Evolutionary conservation across 2,113 vertebrate species (phyloP), one percentile per base, ranked within the genome.

Genomic region (Takifugu bimaculatus): DNA sequence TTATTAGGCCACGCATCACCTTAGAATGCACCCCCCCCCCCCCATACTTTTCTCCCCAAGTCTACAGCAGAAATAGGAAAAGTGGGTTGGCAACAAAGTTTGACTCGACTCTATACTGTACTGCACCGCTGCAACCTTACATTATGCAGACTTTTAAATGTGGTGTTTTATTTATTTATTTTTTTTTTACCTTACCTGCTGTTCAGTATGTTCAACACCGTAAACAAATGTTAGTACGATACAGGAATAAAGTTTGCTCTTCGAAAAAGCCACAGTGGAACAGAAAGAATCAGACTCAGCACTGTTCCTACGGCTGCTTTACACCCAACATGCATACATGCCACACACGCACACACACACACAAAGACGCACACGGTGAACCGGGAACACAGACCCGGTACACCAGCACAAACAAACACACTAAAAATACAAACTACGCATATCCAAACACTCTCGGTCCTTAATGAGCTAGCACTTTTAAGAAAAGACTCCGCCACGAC

Each of bases 401-500:
- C 75, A 73, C 82, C 82, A 74, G 86, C 90, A 90, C 89, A 91
- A 92, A 92, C 90, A 91, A 90, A 91, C 90, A 89, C 88, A 88
- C 89, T 91, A 91, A 92, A 91, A 91, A 90, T 91, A 90, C 89
- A 88, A 91, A 89, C 87, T 85, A 88, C 81, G 86, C 88, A 88
- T 92, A 90, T 91, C 88, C 90, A 91, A 91, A 91, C 89, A 91
- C 88, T 87, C 85, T 78, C 79, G 72, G 82, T 85, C 77, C 87
- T 90, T 92, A 92, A 92, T 91, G 89, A 92, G 91, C 85, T 86
- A 87, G 86, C 79, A 88, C 80, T 86, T 90, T 91, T 90, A 91
- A 88, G 88, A 90, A 87, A 82, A 86, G 85, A 84, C 82, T 88
- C 80, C 50, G 77, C 68, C 78, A 83, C 87, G 74, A 86, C 78